Percentiles rank a stretch among this genome's conserved stretches.
Evolutionary conservation across 2,797 vertebrate genomes (phyloP).

Genomic region (Hydrolagus colliei): DNA sequence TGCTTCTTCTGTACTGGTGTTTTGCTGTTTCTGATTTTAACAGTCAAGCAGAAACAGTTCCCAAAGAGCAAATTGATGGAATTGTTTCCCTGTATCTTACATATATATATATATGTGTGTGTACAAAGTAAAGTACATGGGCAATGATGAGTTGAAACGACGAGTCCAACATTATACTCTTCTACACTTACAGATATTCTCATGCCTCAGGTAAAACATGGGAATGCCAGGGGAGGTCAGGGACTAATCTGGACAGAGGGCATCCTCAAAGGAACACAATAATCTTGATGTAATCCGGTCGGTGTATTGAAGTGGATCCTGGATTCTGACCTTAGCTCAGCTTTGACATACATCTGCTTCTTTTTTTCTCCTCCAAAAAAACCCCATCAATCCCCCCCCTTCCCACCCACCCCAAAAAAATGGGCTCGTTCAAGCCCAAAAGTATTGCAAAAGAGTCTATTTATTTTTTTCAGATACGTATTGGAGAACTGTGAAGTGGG

Average conservation of each 20-base stretch:
- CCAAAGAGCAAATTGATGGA: neutral
- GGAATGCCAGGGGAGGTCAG: neutral
- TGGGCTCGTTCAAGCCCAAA: neutral
- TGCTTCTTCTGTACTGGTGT: too few relatives aligned
- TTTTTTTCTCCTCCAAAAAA: too few relatives aligned
- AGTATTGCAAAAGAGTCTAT: conserved; percentile 8
- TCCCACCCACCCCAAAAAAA: too few relatives aligned
- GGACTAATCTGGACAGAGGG: neutral
- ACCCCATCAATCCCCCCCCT: too few relatives aligned
- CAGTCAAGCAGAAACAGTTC: too few relatives aligned
- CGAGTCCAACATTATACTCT: neutral
- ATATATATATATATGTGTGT: neutral
- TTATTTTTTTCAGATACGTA: neutral
- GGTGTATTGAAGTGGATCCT: neutral
- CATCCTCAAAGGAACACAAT: neutral
- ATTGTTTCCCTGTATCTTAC: neutral
- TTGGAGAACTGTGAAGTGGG: too few relatives aligned
- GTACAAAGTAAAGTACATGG: too few relatives aligned
- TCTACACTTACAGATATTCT: neutral
- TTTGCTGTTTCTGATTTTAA: neutral
- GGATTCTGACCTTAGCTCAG: neutral
- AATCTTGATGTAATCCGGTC: neutral
- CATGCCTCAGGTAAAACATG: neutral
- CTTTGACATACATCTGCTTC: too few relatives aligned
- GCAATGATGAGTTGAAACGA: neutral